These are phyloP conservation scores for Salvelinus sp. DNA, from an alignment of 2,113 vertebrate genomes.

Conservation along the genomic window DNA sequence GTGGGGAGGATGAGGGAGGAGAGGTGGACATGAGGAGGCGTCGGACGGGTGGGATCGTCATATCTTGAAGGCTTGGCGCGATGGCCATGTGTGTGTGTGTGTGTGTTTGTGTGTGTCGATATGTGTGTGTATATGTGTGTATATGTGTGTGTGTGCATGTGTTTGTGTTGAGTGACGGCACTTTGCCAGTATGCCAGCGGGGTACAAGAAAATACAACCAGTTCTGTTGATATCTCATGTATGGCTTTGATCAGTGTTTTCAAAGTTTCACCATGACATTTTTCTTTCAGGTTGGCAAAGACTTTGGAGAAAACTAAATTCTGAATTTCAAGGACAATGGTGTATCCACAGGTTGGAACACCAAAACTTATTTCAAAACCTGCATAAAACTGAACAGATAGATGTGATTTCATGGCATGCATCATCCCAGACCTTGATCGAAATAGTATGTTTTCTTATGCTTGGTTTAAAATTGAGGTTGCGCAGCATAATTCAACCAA, in stretches of 20 bases:
- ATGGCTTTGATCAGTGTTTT: background rate
- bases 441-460: background rate
- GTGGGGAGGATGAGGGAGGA: background rate
- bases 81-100: background rate
- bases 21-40: conserved; percentile 15
- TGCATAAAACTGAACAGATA: too few relatives aligned
- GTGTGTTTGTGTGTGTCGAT: conserved; percentile 57
- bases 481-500: too few relatives aligned
- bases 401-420: too few relatives aligned
- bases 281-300: conserved; percentile 89
- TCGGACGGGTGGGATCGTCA: background rate
- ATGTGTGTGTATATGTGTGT: conserved; percentile 39
- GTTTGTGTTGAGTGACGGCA: conserved; percentile 8
- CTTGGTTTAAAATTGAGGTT: too few relatives aligned
- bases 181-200: conserved; percentile 14
- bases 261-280: background rate
- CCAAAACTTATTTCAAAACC: too few relatives aligned
- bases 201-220: conserved; percentile 8
- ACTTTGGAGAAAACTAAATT: conserved; percentile 94
- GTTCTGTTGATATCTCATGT: background rate
- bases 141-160: conserved; percentile 3
- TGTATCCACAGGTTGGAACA: conserved; percentile 88
- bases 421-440: too few relatives aligned
- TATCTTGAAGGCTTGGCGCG: conserved; percentile 12
- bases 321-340: conserved; percentile 90